Evolutionary conservation across 2,797 vertebrate genomes (phyloP), one percentile per base, ranked within the genome.

Genomic region (Schizopygopsis malacanthus): DNA sequence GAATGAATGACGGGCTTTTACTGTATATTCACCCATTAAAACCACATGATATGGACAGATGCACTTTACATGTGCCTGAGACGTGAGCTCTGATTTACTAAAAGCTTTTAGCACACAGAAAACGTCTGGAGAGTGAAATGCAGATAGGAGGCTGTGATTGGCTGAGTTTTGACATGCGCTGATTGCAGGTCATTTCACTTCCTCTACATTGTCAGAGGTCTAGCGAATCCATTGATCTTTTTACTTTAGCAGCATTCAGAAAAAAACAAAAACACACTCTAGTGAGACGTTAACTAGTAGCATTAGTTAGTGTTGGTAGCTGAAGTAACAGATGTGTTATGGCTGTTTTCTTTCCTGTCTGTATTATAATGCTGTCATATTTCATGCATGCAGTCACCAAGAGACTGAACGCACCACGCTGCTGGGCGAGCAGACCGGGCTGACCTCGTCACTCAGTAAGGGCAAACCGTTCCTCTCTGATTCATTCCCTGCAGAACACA

Each of bases 381-480:
- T 25, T 50, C 45, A 80, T 82, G 63, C 33, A 59, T 22, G 83
- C 47, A 78, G 63, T 59, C 56, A 88, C 67, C 37, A 71, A 15
- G 43, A 56, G 78, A 79, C 88, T 86, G 88, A 91, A 92, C 93
- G 93, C 96, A 98, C 96, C 94, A 96, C 96, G 81, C 96, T 96
- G 94, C 95, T 93, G 71, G 97, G 97, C 90, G 96, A 96, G 41
- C 97, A 97, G 87, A 96, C 96, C 72, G 95, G 96, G 80, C 97
- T 97, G 90, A 95, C 94, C 89, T 99, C 97, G 87, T 97, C 96
- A 91, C 92, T 96, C 89, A 96, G 90, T 12, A 92, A 92, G 0
- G 94, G 87, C 2, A 93, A 92, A 50, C 95, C 95, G 85, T 95
- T 94, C 90, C 93, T 94, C 92, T 99, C 97, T 89, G 95, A 92